These are phyloP conservation scores for Rhynchopsitta pachyrhyncha DNA, from an alignment of 2,113 vertebrate species.

Conservation along the genomic window DNA sequence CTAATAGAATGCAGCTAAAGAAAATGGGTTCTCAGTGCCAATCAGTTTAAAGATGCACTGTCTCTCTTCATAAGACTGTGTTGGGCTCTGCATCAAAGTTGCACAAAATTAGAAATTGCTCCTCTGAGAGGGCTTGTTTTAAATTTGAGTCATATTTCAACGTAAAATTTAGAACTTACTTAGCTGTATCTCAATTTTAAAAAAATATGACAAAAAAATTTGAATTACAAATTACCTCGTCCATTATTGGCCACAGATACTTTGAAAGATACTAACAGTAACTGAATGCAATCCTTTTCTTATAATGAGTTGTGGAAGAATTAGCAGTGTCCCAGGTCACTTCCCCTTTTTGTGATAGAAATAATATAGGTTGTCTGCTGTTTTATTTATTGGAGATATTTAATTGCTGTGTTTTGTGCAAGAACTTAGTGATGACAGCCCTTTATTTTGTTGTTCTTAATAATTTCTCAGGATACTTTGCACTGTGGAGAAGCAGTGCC, in stretches of 20 bases:
- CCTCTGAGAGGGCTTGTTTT: constrained; percentile 75
- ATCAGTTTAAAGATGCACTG: constrained; percentile 76
- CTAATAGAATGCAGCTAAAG: constrained; percentile 96
- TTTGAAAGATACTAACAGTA: constrained; percentile 73
- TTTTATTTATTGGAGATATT: constrained; percentile 71
- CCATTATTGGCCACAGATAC: constrained; percentile 48
- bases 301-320: constrained; percentile 68
- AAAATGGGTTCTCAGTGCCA: constrained; percentile 74
- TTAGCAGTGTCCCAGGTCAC: constrained; percentile 71
- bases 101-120: constrained; percentile 75
- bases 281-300: constrained; percentile 74
- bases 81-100: constrained; percentile 79
- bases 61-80: constrained; percentile 77
- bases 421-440: constrained; percentile 77
- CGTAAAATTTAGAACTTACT: constrained; percentile 76
- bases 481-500: constrained; percentile 73
- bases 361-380: constrained; percentile 68
- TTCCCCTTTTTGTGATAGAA: constrained; percentile 63
- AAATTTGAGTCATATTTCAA: constrained; percentile 78
- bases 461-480: constrained; percentile 82
- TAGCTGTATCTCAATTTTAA: constrained; percentile 71
- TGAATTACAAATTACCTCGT: constrained; percentile 69
- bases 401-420: constrained; percentile 78
- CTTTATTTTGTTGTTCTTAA: constrained; percentile 78
- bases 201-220: constrained; percentile 65